Evolutionary conservation across 2,888 invertebrate genomes (phyloP).

Genomic region (Autographa pulchrina): DNA sequence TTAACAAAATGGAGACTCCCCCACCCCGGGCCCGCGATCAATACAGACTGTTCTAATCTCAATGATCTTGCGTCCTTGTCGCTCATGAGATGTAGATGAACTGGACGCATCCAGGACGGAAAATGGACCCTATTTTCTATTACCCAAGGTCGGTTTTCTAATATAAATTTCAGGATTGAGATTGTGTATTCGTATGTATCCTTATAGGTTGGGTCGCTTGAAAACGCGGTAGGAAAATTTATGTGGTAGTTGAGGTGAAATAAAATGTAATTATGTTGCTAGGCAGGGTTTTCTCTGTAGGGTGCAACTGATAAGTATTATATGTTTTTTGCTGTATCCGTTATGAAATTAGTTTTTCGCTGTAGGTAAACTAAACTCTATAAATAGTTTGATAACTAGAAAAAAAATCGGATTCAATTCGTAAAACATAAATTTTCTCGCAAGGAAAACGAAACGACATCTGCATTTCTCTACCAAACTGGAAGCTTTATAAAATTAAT

Average conservation of each 20-base stretch:
- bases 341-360: no score
- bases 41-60: slow-evolving; percentile 83
- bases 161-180: slow-evolving; percentile 8
- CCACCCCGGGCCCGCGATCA: slow-evolving; percentile 67
- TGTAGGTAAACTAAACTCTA: no score
- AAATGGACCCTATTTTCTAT: slow-evolving; percentile 49
- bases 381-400: no score
- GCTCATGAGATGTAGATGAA: slow-evolving; percentile 75
- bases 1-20: slow-evolving; percentile 76
- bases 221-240: slow-evolving; percentile 14
- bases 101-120: slow-evolving; percentile 49
- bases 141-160: slow-evolving; percentile 41
- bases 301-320: background rate
- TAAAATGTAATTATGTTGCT: background rate
- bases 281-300: background rate
- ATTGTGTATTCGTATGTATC: slow-evolving; percentile 44
- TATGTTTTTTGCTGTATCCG: background rate
- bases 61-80: slow-evolving; percentile 83
- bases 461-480: no score
- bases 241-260: slow-evolving; percentile 1
- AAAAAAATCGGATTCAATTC: no score
- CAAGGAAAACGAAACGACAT: no score
- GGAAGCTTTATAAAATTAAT: no score
- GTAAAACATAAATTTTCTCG: no score
- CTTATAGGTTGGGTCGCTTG: slow-evolving; percentile 39